Conservation (phyloP, 2,113 vertebrate genomes). For the Chaetodon trifascialis region DNA sequence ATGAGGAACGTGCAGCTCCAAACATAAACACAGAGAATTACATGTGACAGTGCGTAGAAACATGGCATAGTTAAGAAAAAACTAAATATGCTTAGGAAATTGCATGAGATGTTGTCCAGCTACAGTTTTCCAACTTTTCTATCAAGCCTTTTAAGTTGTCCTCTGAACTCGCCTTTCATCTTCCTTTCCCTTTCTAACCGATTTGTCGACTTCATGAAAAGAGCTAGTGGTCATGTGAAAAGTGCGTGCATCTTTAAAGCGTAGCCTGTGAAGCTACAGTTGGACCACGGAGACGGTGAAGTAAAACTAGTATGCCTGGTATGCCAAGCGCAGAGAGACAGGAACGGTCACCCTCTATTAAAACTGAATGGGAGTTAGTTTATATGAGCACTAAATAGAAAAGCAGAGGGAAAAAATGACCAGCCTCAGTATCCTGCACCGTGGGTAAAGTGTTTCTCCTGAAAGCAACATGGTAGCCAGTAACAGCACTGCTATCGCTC, state of each 20-base stretch:
- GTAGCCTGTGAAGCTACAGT: neutral
- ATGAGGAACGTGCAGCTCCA: neutral
- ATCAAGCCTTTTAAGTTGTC: conserved; percentile 2
- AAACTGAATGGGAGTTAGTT: neutral
- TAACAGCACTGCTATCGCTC: conserved; percentile 1
- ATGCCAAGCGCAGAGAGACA: neutral
- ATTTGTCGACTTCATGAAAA: conserved; percentile 9
- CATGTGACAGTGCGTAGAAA: neutral
- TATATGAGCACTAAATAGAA: neutral
- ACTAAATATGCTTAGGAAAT: neutral
- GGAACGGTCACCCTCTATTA: neutral
- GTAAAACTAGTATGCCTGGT: neutral
- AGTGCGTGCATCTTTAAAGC: neutral
- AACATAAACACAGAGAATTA: neutral
- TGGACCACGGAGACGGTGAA: neutral
- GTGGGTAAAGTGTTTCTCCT: conserved; percentile 18
- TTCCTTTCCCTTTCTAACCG: conserved; percentile 1
- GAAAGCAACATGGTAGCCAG: conserved; percentile 29
- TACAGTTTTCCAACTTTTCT: neutral
- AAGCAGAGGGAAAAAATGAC: conserved; percentile 1
- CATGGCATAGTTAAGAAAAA: neutral
- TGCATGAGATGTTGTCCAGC: neutral
- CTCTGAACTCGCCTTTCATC: conserved; percentile 29
- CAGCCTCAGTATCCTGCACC: neutral
- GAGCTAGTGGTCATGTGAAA: neutral